Conservation (phyloP, 1,140 invertebrate species). For the Cephus cinctus region DNA sequence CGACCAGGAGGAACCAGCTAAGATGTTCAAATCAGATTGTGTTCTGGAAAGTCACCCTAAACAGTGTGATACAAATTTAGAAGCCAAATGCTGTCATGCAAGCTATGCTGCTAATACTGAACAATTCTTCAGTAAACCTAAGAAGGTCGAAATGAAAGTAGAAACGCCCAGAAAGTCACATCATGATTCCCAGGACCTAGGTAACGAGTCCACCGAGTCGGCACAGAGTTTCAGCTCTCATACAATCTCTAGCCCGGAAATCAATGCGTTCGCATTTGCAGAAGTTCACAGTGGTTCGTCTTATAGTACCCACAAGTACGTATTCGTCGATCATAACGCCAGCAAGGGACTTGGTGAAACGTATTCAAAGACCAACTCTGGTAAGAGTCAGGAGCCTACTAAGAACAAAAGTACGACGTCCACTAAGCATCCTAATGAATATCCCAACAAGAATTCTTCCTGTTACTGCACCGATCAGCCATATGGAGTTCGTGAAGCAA, state of each 20-base stretch:
- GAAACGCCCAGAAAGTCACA: background rate
- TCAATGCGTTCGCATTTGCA: background rate
- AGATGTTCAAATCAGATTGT: slow-evolving; percentile 3
- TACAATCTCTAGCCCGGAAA: slow-evolving; percentile 15
- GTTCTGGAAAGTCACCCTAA: too few species aligned
- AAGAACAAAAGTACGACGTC: background rate
- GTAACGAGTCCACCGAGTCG: slow-evolving; percentile 11
- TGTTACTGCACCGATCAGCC: background rate
- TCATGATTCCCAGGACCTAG: background rate
- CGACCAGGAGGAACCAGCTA: background rate
- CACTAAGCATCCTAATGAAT: background rate
- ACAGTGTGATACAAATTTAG: slow-evolving; percentile 1
- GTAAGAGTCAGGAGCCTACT: background rate
- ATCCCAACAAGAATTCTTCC: background rate
- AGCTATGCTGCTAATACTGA: background rate
- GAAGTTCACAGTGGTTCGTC: background rate
- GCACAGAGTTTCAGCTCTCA: slow-evolving; percentile 27
- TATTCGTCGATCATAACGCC: slow-evolving; percentile 11
- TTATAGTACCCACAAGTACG: background rate
- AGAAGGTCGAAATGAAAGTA: background rate
- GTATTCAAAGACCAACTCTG: background rate
- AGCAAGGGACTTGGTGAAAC: slow-evolving; percentile 12
- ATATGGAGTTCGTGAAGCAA: background rate
- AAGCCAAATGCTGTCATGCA: background rate
- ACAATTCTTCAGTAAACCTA: background rate